These are phyloP conservation scores for Peromyscus polionotus DNA, from an alignment of 2,113 vertebrate genomes.

Conservation along the genomic window DNA sequence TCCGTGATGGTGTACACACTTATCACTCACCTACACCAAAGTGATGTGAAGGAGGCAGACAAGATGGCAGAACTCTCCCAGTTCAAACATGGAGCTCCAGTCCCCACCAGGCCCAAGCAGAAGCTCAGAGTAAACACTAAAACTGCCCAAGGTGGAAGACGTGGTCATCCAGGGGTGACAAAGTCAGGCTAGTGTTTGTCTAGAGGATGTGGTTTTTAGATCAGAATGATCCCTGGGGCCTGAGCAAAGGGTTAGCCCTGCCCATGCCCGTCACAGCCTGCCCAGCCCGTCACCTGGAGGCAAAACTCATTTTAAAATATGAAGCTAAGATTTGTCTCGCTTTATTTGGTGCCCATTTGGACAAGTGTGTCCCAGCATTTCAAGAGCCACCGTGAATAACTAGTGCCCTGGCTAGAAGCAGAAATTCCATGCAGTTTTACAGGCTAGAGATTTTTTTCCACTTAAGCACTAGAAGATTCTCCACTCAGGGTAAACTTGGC, in stretches of 20 bases:
- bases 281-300: slow-evolving; percentile 60
- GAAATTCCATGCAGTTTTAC: slow-evolving; percentile 80
- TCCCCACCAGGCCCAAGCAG: background rate
- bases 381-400: slow-evolving; percentile 66
- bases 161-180: slow-evolving; percentile 37
- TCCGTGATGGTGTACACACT: background rate
- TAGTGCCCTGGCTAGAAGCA: slow-evolving; percentile 65
- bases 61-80: background rate
- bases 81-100: background rate
- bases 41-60: background rate
- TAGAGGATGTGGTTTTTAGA: slow-evolving; percentile 70
- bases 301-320: slow-evolving; percentile 73
- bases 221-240: slow-evolving; percentile 56
- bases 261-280: slow-evolving; percentile 53
- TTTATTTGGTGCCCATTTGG: slow-evolving; percentile 79
- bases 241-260: slow-evolving; percentile 66
- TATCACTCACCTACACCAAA: background rate
- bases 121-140: slow-evolving; percentile 32
- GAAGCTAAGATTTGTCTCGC: slow-evolving; percentile 68
- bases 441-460: slow-evolving; percentile 72
- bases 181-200: slow-evolving; percentile 38
- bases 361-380: slow-evolving; percentile 58
- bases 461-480: slow-evolving; percentile 75
- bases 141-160: background rate
- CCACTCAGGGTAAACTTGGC: slow-evolving; percentile 70